Evolutionary conservation across 2,888 invertebrate species (phyloP).

Genomic region (Peribatodes rhomboidaria): DNA sequence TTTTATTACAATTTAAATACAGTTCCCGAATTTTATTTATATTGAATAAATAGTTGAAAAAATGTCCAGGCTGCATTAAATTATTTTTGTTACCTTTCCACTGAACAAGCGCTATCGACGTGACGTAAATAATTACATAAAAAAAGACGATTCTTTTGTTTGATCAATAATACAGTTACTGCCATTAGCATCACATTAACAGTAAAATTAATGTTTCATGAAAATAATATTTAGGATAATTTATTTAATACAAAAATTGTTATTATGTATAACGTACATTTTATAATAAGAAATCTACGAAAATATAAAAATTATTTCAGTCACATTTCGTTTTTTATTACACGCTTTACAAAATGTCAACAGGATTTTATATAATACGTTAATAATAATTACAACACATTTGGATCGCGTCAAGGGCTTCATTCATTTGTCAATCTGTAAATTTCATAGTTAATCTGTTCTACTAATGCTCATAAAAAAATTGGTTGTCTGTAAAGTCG

Average conservation of each 20-base stretch:
- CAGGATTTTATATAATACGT: background rate
- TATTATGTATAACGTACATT: slow-evolving; percentile 43
- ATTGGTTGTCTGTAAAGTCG: no score
- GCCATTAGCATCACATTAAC: slow-evolving; percentile 48
- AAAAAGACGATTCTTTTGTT: slow-evolving; percentile 29
- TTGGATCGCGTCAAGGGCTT: slow-evolving; percentile 2
- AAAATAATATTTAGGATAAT: slow-evolving; percentile 44
- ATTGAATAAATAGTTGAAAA: no score
- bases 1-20: no score
- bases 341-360: slow-evolving; percentile 18
- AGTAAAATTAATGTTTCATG: slow-evolving; percentile 35
- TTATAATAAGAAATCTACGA: slow-evolving; percentile 51
- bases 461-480: no score
- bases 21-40: no score
- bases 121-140: slow-evolving; percentile 1
- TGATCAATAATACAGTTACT: slow-evolving; percentile 51
- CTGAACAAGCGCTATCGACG: background rate
- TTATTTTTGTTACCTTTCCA: no score
- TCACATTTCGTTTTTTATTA: slow-evolving; percentile 45
- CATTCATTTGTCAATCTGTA: background rate
- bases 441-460: background rate
- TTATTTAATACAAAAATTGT: slow-evolving; percentile 43
- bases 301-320: slow-evolving; percentile 53
- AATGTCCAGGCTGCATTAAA: no score
- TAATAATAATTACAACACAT: slow-evolving; percentile 7